Base-by-base conservation (phyloP, 2,797 vertebrate genomes). In the Champsocephalus gunnari region DNA sequence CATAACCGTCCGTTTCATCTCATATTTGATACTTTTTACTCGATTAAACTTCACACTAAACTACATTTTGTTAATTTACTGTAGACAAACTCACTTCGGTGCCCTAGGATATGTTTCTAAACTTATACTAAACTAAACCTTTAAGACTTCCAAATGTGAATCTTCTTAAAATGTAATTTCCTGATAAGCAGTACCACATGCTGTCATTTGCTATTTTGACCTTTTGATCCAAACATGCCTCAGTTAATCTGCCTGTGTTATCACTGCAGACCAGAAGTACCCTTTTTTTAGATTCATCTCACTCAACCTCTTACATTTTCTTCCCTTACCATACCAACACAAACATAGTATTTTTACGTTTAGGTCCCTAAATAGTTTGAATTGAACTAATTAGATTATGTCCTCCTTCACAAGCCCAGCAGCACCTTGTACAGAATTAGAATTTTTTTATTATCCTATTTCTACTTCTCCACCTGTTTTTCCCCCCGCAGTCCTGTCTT, bases 301-400 rank as follows among this genome's bases (percentile, higher is more conserved):
- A 51, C 21, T 71, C 56, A 68, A 47, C 66, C 12, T 73, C 43
- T 9, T 51, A 62, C 51, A 66, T 72, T 69, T 59, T 55, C 32
- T 19, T 60, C 51, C 69, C 69, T 73, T 38, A 66, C 59, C 68
- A 72, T 77, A 59, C 55, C 43, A 63, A 66, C 67, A 53, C 80
- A 89, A 32, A 81, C 64, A 77, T 83, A 51, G 64, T 64, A 54
- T 73, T 82, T 85, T 82, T 64, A 75, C 49, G 14, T 85, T 70
- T 82, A 62, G 71, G 56, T 75, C 71, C 75, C 80, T 72, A 88
- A 90, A 89, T 89, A 82, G 73, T 90, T 92, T 79, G 66, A 84
- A 73, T 82, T 74, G 54, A 85, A 82, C 82, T 87, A 91, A 91
- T 87, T 85, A 83, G 80, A 90, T 90, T 87, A 89, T 75, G 64